Percentiles rank a stretch among this genome's conserved stretches.
Conservation (phyloP, 2,888 invertebrate genomes). For the Labia minor region DNA sequence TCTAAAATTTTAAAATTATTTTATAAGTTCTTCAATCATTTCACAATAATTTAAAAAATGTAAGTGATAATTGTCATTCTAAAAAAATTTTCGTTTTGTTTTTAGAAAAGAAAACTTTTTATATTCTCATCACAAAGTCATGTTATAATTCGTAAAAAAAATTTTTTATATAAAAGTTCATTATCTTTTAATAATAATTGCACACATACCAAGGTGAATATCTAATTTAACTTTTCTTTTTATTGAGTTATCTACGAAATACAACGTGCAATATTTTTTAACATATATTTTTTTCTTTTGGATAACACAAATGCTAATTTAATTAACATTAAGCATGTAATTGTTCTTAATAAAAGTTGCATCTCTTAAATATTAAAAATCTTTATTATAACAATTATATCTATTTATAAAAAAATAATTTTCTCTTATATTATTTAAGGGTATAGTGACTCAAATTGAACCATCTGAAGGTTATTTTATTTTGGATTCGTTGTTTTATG, state of each 20-base stretch:
- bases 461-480: not conserved
- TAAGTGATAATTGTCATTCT: not conserved
- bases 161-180: not conserved
- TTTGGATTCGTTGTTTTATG: not conserved
- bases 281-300: not conserved
- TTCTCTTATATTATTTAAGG: not conserved
- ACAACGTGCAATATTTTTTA: not conserved
- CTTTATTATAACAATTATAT: no score
- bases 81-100: not conserved
- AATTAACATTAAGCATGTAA: no score
- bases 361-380: no score
- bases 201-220: not conserved
- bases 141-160: not conserved
- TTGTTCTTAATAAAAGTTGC: no score
- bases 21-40: no score
- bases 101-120: not conserved
- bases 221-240: not conserved
- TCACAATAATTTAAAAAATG: no score
- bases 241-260: not conserved
- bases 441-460: not conserved
- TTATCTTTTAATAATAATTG: not conserved
- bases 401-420: not conserved
- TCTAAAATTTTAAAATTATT: not conserved
- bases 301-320: not conserved
- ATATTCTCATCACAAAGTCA: not conserved